Base-by-base conservation (phyloP, 2,888 invertebrate species). In the Spisula solida region DNA sequence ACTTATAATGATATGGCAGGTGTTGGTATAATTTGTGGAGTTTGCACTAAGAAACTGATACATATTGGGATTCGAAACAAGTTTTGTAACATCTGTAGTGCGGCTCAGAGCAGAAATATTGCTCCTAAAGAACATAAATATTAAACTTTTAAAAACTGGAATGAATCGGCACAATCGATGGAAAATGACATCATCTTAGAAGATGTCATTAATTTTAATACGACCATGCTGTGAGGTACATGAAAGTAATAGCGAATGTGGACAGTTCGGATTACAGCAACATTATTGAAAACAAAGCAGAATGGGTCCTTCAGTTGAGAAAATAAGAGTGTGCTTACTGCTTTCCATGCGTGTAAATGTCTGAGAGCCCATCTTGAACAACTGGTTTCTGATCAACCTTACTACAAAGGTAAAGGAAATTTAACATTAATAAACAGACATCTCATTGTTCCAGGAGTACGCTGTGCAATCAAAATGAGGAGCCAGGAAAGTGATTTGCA, bases 121-220 rank as follows among this genome's bases (percentile, higher is more conserved):
- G 34, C 66, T 47, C 85, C 88, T 20, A 31, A 2, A 75, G 34
- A 47, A 1, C 89, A 89, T 83, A 70, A 86, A 8, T 89, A 86
- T 41, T n/a, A n/a, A n/a, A n/a, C n/a, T 81, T 89, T 83, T 18
- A 86, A 82, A 70, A 86, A 89, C 75, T 89, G 86, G 89, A 80
- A 41, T 48, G 80, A 80, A 4, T 75, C 81, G 25, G 34, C 86
- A 0, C 89, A 89, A 55, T 41, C 41, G 8, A 41, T 41, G 86
- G 86, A 88, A 48, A 29, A 48, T 41, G 88, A 88, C 25, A 88
- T 88, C 5, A 88, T 88, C 25, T 18, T 88, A 12, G 85, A 88
- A 12, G 81, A 85, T 0, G 55, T 85, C 55, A 16, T 70, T 16
- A 12, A 25, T 4, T 31, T 31, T 75, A 84, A 81, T 0, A 18